Conservation (phyloP, 2,888 invertebrate genomes). For the Rotaria macrura region DNA sequence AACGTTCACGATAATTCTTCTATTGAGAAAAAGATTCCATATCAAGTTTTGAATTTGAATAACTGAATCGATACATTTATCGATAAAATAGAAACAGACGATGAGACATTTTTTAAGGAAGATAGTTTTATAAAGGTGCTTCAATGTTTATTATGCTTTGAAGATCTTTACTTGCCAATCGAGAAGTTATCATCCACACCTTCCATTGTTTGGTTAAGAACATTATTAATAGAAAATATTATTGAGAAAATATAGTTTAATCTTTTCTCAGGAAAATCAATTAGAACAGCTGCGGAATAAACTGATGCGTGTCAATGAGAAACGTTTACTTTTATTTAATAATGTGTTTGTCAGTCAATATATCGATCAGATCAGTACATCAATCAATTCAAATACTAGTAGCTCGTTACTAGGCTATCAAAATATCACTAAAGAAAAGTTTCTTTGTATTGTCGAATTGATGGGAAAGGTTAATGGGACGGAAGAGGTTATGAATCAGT, state of each 20-base stretch:
- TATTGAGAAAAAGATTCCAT: neutral
- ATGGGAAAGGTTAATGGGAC: neutral
- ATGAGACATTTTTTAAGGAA: neutral
- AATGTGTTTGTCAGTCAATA: too few species aligned
- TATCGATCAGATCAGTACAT: too few species aligned
- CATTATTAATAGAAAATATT: neutral
- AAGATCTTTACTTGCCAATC: neutral
- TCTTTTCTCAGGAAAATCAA: neutral
- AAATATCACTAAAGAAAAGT: neutral
- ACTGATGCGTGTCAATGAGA: too few species aligned
- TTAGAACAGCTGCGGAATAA: neutral
- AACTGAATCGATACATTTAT: neutral
- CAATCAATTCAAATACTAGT: too few species aligned
- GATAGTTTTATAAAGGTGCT: neutral
- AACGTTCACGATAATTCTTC: neutral
- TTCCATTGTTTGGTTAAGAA: neutral
- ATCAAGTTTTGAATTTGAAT: neutral
- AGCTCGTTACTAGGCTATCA: neutral
- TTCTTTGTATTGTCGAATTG: neutral
- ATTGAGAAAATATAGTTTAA: neutral
- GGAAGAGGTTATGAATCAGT: neutral
- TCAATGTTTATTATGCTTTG: neutral
- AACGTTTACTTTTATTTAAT: too few species aligned
- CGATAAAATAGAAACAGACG: neutral
- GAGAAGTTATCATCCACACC: neutral